Evolutionary conservation across 2,888 invertebrate genomes (phyloP), one percentile per base, ranked within the genome.

Genomic region (Trichopoda pennipes): DNA sequence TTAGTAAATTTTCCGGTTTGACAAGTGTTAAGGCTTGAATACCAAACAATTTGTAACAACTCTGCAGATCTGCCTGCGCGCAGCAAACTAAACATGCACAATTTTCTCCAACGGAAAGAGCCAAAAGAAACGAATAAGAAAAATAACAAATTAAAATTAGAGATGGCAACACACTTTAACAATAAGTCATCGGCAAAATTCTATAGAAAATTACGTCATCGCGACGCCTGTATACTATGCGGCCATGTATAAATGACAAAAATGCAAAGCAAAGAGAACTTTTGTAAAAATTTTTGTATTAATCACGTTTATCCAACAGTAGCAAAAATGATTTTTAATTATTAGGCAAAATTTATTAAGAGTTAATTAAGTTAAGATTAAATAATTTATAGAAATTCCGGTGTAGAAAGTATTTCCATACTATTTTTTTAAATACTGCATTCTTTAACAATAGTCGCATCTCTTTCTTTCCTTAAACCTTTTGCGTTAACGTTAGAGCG

Each of bases 201-300:
- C 64, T 79, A 75, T 68, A 72, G 72, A 82, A 72, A 79, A 82
- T 82, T 82, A 82, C 82, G 82, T 82, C 82, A 82, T 82, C 82
- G 72, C 56, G 70, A 72, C 79, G 42, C 60, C 64, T 68, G 72
- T 72, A 76, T 76, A 76, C 38, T 75, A 76, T 76, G 72, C 38
- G 66, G 64, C 69, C 53, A 28, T 32, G 16, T 12, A 47, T 51
- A 28, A 28, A 4, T 28, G n/a, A n/a, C 16, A n/a, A 56, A 56
- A 38, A 38, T 38, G 12, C 38, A 38, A 35, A 6, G 38, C 2
- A 1, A 38, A 38, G 12, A 38, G 2, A 38, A 12, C 1, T 1
- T 38, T 35, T 35, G 1, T 38, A 38, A 21, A 42, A 23, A 47
- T 7, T 1, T 7, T 47, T 2, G 23, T n/a, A 44, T n/a, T 32